Evolutionary conservation across 1,140 invertebrate species (phyloP).

Genomic region (Ericerus pela): DNA sequence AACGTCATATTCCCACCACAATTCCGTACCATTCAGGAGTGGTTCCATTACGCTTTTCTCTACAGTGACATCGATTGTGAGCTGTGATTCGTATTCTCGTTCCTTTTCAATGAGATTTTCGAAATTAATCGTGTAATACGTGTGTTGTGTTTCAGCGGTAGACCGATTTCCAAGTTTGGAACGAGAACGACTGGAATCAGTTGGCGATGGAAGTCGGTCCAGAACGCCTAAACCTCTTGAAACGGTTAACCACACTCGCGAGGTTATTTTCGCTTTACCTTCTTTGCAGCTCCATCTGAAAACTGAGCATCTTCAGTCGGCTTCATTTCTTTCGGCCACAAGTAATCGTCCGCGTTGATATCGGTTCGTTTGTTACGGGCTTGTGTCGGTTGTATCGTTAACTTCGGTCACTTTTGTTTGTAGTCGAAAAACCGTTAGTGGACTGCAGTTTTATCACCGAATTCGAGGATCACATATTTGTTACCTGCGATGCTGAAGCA

Average conservation of each 20-base stretch:
- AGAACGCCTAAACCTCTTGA: slow-evolving; percentile 48
- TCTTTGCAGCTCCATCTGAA: slow-evolving; percentile 82
- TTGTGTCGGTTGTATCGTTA: neutral
- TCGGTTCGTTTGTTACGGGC: too few species aligned
- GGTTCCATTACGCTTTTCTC: slow-evolving; percentile 93
- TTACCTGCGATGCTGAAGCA: slow-evolving; percentile 92
- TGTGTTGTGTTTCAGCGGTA: slow-evolving; percentile 55
- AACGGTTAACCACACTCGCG: slow-evolving; percentile 66
- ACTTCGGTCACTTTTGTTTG: neutral
- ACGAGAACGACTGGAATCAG: slow-evolving; percentile 34
- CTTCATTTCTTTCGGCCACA: slow-evolving; percentile 16
- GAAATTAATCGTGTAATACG: neutral
- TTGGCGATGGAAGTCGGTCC: slow-evolving; percentile 24
- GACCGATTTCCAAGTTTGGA: slow-evolving; percentile 78
- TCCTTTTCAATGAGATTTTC: too few species aligned
- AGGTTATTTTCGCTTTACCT: slow-evolving; percentile 90
- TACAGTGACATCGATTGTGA: slow-evolving; percentile 84
- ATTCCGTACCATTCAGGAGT: slow-evolving; percentile 83
- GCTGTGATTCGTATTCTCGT: too few species aligned
- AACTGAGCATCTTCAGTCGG: slow-evolving; percentile 68
- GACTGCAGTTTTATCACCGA: slow-evolving; percentile 95
- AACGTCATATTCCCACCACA: slow-evolving; percentile 87
- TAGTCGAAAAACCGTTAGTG: slow-evolving; percentile 73
- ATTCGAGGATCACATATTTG: slow-evolving; percentile 96
- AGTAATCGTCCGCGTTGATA: too few species aligned